Base-by-base conservation (phyloP, 2,113 vertebrate species). In the Thamnaconus septentrionalis region DNA sequence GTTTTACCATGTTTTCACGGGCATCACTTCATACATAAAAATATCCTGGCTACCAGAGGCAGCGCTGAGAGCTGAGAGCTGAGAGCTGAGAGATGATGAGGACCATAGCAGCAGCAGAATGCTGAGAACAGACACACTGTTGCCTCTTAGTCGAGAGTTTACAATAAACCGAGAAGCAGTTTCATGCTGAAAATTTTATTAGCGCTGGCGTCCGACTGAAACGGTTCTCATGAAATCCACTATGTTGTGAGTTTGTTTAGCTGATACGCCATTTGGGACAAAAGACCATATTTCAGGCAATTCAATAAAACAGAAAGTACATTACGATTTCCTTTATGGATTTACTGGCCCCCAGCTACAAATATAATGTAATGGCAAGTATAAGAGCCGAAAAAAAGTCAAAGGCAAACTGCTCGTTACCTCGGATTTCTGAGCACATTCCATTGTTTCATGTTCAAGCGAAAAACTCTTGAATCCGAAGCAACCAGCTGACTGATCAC, bases 1-100 rank as follows among this genome's bases (percentile, higher is more conserved):
- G 67, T 84, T 81, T 86, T 81, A 85, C 80, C 69, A 51, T 87
- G 82, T 87, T 90, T 89, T 89, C 75, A 79, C 62, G 78, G 87
- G 87, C 87, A 78, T 79, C 58, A 75, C 83, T 88, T 90, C 89
- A 90, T 76, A 88, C 82, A 85, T 74, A 65, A 31, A 31, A 75
- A 73, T 70, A 72, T 80, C 49, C 86, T 88, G 87, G 83, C 86
- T 87, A 86, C 87, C 68, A 86, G 71, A 78, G 63, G 61, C 76
- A 64, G 82, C 41, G 85, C 71, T 84, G 83, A 87, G 82, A 76
- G 81, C 79, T 83, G 75, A 87, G 82, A 76, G 81, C 79, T 83
- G 75, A 68, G 73, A 88, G 63, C 77, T 58, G 71, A 78, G 75
- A 65, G 73, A 80, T 71, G 80, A 86, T 56, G 80, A 85, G 71